Base-by-base conservation (phyloP, 92 coral and sea anemone species). In the Galaxea fascicularis region DNA sequence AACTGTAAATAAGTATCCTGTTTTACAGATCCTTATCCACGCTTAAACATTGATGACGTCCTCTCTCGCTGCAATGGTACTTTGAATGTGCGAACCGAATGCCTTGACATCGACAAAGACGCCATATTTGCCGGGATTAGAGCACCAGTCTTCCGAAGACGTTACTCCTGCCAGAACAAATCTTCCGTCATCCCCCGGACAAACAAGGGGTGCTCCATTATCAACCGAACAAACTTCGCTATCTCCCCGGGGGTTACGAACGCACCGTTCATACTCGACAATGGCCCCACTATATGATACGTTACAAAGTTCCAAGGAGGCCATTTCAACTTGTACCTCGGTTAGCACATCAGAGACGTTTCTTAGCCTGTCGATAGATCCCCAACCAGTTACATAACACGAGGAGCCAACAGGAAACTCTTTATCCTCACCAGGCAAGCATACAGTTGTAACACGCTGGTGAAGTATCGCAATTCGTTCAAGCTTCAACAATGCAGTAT, bases 331-430 rank as follows among this genome's bases (percentile, higher is more conserved):
- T 59, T 71, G 74, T 6, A 90, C 95, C 60, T 94, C 91, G 73
- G 84, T 93, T 8, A 94, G 65, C 54, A 89, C 92, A 66, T 46
- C 73, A 15, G 94, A 78, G 80, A 71, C 71, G 28, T 27, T 67
- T 10, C 84, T 71, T 27, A 45, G 82, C 75, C 87, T 77, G 8
- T 71, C 70, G 30, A 73, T 76, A 66, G 67, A 68, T 35, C 85
- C 91, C 98, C 98, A 94, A 15, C 98, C 93, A 4, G 88, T 79
- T 25, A 92, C 88, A 79, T 84, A 87, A 44, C 98, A 94, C 29
- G 79, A 49, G 16, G 87, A 86, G 0, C 88, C 93, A 46, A 47
- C 82, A 18, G 82, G 25, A 20, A 87, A 59, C n/a, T 53, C 45
- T 17, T 82, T 74, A 18, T 82, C 76, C 51, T 87, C 89, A 46